A percentile compares a stretch with the other conserved stretches of the same genome.
Conservation (phyloP, 2,797 vertebrate species). For the Notolabrus celidotus region DNA sequence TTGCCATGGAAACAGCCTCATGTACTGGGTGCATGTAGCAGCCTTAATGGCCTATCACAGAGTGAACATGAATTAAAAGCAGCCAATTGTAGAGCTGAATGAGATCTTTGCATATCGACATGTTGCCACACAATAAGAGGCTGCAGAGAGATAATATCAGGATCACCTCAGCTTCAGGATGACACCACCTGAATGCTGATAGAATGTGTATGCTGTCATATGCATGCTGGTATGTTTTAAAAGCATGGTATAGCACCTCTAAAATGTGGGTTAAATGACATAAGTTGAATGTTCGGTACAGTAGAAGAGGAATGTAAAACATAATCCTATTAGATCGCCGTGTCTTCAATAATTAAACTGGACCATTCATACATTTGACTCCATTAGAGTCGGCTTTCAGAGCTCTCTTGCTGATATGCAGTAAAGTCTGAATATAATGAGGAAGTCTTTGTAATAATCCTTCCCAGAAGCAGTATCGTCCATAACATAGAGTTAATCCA, state of each 20-base stretch:
- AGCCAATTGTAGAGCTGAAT: constrained; percentile 53
- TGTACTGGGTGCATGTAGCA: constrained; percentile 42
- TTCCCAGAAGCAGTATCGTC: not conserved
- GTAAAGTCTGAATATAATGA: not conserved
- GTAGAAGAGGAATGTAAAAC: not conserved
- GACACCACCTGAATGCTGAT: not conserved
- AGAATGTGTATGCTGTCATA: not conserved
- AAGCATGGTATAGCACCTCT: too few relatives aligned
- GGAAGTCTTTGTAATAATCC: constrained; percentile 8
- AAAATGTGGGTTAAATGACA: not conserved
- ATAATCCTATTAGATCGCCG: constrained; percentile 3
- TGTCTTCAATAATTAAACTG: constrained; percentile 6
- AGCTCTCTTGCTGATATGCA: not conserved
- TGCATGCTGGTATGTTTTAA: too few relatives aligned
- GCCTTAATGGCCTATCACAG: constrained; percentile 58
- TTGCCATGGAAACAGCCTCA: constrained; percentile 72
- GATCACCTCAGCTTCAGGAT: constrained; percentile 2
- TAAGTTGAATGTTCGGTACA: not conserved
- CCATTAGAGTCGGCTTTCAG: not conserved
- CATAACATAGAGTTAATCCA: not conserved
- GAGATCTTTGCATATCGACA: constrained; percentile 50
- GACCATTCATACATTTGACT: not conserved
- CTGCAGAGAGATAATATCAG: constrained; percentile 24
- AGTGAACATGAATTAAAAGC: constrained; percentile 48
- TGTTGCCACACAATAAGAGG: constrained; percentile 29